A percentile compares a stretch with the other conserved stretches of the same genome.
Conservation (phyloP, 2,888 invertebrate genomes). For the Lithophane semibrunnea region DNA sequence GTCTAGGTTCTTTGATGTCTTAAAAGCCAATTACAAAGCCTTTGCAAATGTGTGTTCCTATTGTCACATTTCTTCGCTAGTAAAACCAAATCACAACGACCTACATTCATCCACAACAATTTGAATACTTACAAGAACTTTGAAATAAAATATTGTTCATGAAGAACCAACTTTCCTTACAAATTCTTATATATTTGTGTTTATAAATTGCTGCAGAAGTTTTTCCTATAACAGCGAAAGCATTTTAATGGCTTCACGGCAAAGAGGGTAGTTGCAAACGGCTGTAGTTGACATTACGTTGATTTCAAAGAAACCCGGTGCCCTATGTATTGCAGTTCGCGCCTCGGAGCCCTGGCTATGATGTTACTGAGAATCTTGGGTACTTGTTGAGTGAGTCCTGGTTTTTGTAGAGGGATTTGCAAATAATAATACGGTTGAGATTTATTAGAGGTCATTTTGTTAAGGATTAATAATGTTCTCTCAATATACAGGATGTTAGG, state of each 20-base stretch:
- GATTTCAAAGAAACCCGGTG: constrained; percentile 56
- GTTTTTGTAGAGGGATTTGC: background rate
- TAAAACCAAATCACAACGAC: constrained; percentile 7
- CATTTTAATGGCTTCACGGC: constrained; percentile 38
- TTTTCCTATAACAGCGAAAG: constrained; percentile 8
- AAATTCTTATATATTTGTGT: constrained; percentile 14
- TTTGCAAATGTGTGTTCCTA: background rate
- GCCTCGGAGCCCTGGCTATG: constrained; percentile 6
- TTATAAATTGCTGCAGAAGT: constrained; percentile 32
- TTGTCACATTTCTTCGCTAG: background rate
- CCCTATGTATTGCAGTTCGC: constrained; percentile 36
- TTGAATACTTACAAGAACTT: constrained; percentile 26
- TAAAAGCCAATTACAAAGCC: background rate
- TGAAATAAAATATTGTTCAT: constrained; percentile 26
- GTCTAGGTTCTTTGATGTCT: too few relatives aligned
- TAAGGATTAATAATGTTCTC: background rate
- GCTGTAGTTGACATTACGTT: constrained; percentile 45
- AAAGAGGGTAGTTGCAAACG: constrained; percentile 11
- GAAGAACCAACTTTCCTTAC: constrained; percentile 18
- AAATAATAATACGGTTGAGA: background rate
- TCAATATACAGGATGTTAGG: too few relatives aligned
- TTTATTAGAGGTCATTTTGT: background rate
- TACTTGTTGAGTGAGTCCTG: constrained; percentile 7
- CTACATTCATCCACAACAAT: constrained; percentile 15
- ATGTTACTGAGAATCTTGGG: constrained; percentile 5